Conservation (phyloP, 2,113 vertebrate genomes). For the Tonatia bakeri region DNA sequence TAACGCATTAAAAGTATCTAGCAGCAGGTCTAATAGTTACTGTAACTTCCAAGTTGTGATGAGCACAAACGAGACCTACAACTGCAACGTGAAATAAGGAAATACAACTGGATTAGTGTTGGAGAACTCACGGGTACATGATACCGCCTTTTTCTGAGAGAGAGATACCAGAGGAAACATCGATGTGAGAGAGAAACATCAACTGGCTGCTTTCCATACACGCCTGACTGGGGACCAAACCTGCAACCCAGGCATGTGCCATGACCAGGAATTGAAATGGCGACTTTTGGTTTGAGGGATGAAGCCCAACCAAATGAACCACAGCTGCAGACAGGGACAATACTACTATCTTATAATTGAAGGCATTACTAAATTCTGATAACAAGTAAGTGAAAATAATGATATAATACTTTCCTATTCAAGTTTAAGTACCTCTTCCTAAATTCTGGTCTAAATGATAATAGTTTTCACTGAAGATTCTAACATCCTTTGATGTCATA, state of each 20-base stretch:
- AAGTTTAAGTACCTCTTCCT: constrained; percentile 3
- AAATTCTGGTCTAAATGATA: background rate
- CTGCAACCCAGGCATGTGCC: no score
- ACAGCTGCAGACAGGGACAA: no score
- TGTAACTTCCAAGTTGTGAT: constrained; percentile 12
- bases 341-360: background rate
- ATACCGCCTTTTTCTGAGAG: background rate
- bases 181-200: no score
- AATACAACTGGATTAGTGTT: background rate
- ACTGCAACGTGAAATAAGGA: background rate
- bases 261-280: no score
- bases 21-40: background rate
- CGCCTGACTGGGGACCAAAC: no score
- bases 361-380: background rate
- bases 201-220: no score
- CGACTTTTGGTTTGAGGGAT: no score
- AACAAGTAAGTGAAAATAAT: background rate
- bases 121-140: background rate
- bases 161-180: no score
- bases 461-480: background rate
- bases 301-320: no score
- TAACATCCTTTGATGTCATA: background rate
- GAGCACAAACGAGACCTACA: background rate
- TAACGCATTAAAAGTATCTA: background rate
- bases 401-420: background rate